A percentile compares a stretch with the other conserved stretches of the same genome.
phyloP scores from a whole-genome alignment of 2,797 vertebrate genomes.

The Falco berigora region DNA sequence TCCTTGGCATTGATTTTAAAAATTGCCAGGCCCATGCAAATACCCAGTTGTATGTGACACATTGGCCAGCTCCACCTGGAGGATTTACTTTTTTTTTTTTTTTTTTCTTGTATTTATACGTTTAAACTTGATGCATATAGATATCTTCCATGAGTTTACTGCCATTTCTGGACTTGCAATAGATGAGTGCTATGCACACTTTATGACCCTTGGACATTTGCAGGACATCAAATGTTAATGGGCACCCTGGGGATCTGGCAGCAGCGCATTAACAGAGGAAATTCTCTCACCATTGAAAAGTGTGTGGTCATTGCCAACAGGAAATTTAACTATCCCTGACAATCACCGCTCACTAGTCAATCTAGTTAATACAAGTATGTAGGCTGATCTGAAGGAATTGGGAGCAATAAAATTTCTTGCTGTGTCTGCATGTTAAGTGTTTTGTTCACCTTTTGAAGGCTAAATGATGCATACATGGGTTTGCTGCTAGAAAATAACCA shows the following conservation, averaged over 20 bases:
- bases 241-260: not conserved
- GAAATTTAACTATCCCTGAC: not conserved
- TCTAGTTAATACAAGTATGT: not conserved
- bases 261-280: not conserved
- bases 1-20: not conserved
- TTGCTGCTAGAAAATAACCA: not conserved
- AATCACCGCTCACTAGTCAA: not conserved
- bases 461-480: not conserved
- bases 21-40: not conserved
- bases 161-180: not conserved
- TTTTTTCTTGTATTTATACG: not conserved
- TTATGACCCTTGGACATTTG: not conserved
- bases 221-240: not conserved
- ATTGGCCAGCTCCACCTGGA: not conserved
- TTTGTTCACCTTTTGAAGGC: not conserved
- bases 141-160: not conserved
- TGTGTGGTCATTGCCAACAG: not conserved
- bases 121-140: not conserved
- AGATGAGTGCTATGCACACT: not conserved
- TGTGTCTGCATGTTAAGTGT: not conserved
- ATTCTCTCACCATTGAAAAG: not conserved
- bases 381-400: not conserved
- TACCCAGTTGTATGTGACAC: not conserved
- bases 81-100: not conserved
- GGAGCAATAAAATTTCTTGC: not conserved